Percentiles rank a stretch among this genome's conserved stretches.
phyloP scores from a whole-genome alignment of 2,888 invertebrate genomes.

The Cepaea hortensis region DNA sequence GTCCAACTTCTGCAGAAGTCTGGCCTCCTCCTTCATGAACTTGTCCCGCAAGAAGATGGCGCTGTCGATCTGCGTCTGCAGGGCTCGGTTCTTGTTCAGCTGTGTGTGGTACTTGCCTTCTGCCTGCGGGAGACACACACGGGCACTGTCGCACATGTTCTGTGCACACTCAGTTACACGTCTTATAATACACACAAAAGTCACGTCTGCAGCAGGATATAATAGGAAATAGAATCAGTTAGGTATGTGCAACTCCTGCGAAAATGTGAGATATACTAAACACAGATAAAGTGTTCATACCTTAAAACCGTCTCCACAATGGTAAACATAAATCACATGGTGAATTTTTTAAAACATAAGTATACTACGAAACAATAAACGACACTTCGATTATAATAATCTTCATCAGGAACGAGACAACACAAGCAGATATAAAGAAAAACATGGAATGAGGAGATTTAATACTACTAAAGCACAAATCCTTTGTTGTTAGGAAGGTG shows the following conservation, averaged over 20 bases:
- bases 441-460: too few relatives aligned
- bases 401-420: too few relatives aligned
- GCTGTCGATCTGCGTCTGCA: constrained; percentile 40
- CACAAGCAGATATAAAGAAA: too few relatives aligned
- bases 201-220: not conserved
- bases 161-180: not conserved
- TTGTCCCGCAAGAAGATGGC: constrained; percentile 40
- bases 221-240: not conserved
- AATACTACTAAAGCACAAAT: too few relatives aligned
- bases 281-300: too few relatives aligned
- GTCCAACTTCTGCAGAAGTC: constrained; percentile 25
- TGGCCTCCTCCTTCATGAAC: constrained; percentile 38
- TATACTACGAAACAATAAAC: too few relatives aligned
- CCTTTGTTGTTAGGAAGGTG: too few relatives aligned
- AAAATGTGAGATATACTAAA: too few relatives aligned
- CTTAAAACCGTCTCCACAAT: too few relatives aligned
- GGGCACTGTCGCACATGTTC: not conserved
- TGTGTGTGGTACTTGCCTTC: constrained; percentile 42
- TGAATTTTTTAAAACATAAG: not conserved
- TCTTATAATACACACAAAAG: too few relatives aligned
- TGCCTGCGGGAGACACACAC: constrained; percentile 7
- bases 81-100: constrained; percentile 39
- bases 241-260: too few relatives aligned
- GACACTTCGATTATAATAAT: too few relatives aligned
- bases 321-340: not conserved